These are phyloP conservation scores for Ianthella basta DNA, from an alignment of 37 sponge, comb jelly and placozoan species.

Conservation along the genomic window DNA sequence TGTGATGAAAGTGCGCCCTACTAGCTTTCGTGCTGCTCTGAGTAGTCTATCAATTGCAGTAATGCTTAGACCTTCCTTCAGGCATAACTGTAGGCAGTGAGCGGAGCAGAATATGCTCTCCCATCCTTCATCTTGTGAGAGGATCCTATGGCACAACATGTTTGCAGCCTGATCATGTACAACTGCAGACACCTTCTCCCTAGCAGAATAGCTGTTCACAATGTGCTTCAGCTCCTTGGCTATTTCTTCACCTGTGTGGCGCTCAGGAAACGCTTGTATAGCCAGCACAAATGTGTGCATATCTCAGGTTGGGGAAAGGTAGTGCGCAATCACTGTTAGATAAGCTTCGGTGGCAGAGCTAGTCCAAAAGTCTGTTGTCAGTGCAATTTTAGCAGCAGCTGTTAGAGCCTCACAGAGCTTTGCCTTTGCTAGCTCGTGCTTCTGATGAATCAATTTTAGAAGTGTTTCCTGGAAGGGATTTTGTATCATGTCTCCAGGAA, in stretches of 20 bases:
- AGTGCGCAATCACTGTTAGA: constrained; percentile 23
- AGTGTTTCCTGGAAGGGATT: constrained; percentile 18
- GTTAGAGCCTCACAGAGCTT: background rate
- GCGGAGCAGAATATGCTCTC: constrained; percentile 8
- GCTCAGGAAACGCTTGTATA: too few relatives aligned
- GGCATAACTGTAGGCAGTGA: constrained; percentile 24
- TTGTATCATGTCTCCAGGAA: constrained; percentile 26
- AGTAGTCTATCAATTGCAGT: background rate
- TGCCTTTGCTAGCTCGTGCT: background rate
- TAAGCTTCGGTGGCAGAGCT: constrained; percentile 12
- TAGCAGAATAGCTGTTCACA: background rate
- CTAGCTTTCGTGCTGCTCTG: too few relatives aligned
- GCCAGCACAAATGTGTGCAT: too few relatives aligned
- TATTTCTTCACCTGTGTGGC: too few relatives aligned
- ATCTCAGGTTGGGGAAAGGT: background rate
- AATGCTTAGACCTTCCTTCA: constrained; percentile 19
- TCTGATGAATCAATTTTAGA: constrained; percentile 17
- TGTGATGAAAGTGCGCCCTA: too few relatives aligned
- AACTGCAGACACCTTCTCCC: background rate
- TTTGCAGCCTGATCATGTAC: too few relatives aligned
- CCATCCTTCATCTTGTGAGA: background rate
- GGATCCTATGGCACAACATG: too few relatives aligned
- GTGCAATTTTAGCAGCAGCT: background rate
- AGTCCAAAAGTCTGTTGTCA: constrained; percentile 32
- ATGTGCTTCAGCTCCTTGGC: too few relatives aligned